These are phyloP conservation scores for Microtus ochrogaster DNA, from an alignment of 2,113 vertebrate genomes.

Conservation along the genomic window DNA sequence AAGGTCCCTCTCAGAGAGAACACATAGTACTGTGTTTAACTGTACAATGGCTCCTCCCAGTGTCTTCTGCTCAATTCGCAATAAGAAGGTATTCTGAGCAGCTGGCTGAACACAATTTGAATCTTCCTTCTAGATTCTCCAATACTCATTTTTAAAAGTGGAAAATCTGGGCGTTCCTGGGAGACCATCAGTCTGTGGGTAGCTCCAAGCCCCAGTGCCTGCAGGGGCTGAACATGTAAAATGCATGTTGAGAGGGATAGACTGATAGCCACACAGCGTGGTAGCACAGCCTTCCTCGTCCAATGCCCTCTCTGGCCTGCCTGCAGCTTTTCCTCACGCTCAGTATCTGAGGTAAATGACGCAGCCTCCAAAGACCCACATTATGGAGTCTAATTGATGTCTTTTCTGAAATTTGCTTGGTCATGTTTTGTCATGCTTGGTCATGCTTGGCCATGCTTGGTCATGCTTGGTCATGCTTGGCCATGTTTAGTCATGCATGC, in stretches of 20 bases:
- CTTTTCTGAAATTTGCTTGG: neutral
- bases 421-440: neutral
- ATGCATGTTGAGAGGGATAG: neutral
- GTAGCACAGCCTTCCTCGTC: neutral
- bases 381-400: neutral
- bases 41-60: neutral
- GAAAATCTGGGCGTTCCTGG: neutral
- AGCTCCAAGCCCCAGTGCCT: neutral
- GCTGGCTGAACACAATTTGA: neutral
- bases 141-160: neutral
- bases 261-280: too few relatives aligned
- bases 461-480: neutral
- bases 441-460: neutral
- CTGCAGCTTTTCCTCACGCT: neutral
- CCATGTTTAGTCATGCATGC: neutral
- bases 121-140: conserved; percentile 9
- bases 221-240: neutral
- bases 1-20: neutral
- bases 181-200: neutral
- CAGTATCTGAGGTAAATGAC: neutral
- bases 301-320: neutral
- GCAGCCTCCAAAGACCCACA: neutral
- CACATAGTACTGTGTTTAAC: neutral
- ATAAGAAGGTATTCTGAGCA: neutral
- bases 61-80: neutral